These are phyloP conservation scores for Rapana venosa DNA, from an alignment of 2,888 invertebrate genomes.

Conservation along the genomic window DNA sequence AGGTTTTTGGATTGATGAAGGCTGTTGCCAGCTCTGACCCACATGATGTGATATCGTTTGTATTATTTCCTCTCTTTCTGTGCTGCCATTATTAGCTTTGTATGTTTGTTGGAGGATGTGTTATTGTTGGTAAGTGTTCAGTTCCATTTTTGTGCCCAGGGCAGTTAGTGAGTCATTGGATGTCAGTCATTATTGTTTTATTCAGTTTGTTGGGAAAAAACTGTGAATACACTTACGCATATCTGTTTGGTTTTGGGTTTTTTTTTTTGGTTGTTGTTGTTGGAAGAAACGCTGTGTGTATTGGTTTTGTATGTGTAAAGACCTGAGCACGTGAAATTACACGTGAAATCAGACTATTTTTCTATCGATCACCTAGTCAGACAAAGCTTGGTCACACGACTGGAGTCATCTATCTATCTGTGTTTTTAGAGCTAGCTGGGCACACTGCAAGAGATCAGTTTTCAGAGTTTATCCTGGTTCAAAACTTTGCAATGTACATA, in stretches of 20 bases:
- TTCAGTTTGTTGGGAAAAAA: too few species aligned
- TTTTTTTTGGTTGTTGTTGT: not conserved
- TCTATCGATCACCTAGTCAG: too few species aligned
- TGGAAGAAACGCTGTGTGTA: not conserved
- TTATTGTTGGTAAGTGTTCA: not conserved
- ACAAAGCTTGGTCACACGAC: too few species aligned
- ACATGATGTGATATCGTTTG: slow-evolving; percentile 19
- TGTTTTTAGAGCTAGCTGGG: too few species aligned
- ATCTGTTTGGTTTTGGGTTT: not conserved
- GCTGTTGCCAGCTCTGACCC: not conserved
- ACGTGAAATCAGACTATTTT: not conserved
- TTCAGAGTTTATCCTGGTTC: too few species aligned
- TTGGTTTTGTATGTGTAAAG: not conserved
- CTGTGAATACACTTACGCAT: not conserved
- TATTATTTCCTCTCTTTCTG: not conserved
- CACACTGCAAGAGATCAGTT: too few species aligned
- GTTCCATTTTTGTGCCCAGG: not conserved
- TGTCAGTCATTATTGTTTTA: too few species aligned
- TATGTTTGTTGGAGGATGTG: not conserved
- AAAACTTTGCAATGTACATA: too few species aligned
- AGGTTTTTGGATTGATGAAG: not conserved
- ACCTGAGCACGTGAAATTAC: not conserved
- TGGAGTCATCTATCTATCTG: too few species aligned
- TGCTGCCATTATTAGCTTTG: slow-evolving; percentile 11
- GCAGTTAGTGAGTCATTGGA: too few species aligned